phyloP scores from a whole-genome alignment of 2,797 vertebrate genomes.

The Valencia hispanica region DNA sequence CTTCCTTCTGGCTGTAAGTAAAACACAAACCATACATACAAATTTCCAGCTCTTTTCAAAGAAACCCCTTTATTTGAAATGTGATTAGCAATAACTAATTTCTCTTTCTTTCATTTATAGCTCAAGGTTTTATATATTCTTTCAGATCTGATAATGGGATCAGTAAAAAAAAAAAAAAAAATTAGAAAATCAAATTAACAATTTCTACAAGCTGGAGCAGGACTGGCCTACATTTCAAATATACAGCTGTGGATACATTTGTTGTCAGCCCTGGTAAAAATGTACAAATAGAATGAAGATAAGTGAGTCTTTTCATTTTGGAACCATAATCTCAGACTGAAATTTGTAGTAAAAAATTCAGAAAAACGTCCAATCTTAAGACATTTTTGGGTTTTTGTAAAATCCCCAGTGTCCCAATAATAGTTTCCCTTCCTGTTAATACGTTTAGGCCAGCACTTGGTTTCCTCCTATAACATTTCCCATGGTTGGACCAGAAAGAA shows the following conservation, averaged over 20 bases:
- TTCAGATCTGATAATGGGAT: background rate
- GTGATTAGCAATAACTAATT: background rate
- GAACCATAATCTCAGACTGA: background rate
- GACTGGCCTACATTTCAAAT: background rate
- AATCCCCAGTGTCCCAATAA: background rate
- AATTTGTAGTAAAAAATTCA: background rate
- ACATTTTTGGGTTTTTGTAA: background rate
- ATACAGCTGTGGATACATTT: background rate
- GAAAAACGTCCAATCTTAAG: background rate
- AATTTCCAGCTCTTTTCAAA: background rate
- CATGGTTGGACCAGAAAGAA: background rate
- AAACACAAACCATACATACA: background rate
- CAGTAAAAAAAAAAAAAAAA: background rate
- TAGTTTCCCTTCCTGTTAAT: background rate
- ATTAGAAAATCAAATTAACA: background rate
- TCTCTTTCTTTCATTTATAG: background rate
- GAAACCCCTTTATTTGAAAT: background rate
- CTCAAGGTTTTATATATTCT: background rate
- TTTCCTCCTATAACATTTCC: background rate
- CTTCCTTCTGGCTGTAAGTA: slow-evolving; percentile 37
- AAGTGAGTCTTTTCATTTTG: background rate
- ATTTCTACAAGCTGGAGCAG: background rate
- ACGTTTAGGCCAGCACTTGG: background rate
- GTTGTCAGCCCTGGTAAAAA: background rate
- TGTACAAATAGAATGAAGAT: background rate